phyloP scores from a whole-genome alignment of 2,888 invertebrate genomes.

The Hypolimnas misippus region DNA sequence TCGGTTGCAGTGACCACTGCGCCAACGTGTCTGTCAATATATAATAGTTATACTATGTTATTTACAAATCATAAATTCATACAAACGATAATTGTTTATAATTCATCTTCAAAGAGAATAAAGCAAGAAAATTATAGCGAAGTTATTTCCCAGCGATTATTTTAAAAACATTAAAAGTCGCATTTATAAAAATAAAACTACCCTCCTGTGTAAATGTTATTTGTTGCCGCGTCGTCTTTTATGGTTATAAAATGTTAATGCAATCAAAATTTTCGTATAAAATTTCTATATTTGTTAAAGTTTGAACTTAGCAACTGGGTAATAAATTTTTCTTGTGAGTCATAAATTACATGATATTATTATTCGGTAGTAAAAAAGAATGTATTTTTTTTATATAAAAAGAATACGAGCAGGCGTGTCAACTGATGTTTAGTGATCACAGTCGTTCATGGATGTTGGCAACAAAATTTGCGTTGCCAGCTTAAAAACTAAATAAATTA shows the following conservation, averaged over 20 bases:
- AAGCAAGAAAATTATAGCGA: background rate
- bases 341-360: background rate
- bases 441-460: too few species aligned
- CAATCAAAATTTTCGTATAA: slow-evolving; percentile 37
- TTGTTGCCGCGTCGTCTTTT: slow-evolving; percentile 33
- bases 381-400: too few species aligned
- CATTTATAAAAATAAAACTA: slow-evolving; percentile 30
- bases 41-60: too few species aligned
- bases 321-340: background rate
- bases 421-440: too few species aligned
- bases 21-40: too few species aligned
- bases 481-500: too few species aligned
- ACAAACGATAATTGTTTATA: background rate
- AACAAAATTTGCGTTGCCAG: too few species aligned
- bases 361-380: too few species aligned
- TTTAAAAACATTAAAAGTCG: slow-evolving; percentile 19
- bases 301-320: slow-evolving; percentile 17
- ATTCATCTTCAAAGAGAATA: background rate
- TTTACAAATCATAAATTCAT: background rate
- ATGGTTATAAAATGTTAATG: slow-evolving; percentile 42
- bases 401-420: too few species aligned
- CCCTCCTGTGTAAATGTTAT: slow-evolving; percentile 31
- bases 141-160: slow-evolving; percentile 8
- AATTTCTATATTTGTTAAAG: slow-evolving; percentile 38
- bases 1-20: too few species aligned